phyloP scores from a whole-genome alignment of 2,888 invertebrate species.

The Leucoma salicis region DNA sequence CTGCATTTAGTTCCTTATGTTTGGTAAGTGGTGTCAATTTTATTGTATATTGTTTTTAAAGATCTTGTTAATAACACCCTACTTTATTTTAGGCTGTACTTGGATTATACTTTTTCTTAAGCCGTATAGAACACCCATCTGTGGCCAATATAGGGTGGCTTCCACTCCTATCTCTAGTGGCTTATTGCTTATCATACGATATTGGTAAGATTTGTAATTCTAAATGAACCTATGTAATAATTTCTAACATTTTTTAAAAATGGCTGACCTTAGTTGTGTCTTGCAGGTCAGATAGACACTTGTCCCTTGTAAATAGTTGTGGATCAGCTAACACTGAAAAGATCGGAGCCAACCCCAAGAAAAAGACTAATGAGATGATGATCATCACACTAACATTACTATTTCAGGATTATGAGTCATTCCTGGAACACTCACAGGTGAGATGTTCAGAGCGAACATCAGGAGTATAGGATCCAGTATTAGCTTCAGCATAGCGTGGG shows the following conservation, averaged over 20 bases:
- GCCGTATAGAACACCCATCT: conserved; percentile 19
- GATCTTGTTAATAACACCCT: neutral
- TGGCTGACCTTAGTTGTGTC: no score
- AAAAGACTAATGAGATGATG: no score
- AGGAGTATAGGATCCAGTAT: conserved; percentile 9
- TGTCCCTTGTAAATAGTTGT: no score
- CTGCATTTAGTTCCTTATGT: neutral
- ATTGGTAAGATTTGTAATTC: conserved; percentile 39
- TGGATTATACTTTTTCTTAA: conserved; percentile 31
- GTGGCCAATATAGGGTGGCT: conserved; percentile 38
- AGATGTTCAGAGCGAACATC: conserved; percentile 34
- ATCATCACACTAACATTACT: no score
- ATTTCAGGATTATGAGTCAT: conserved; percentile 4
- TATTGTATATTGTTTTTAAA: no score
- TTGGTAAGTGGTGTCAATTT: neutral
- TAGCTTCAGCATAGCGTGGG: conserved; percentile 4
- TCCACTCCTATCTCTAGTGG: conserved; percentile 39
- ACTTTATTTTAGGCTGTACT: conserved; percentile 17
- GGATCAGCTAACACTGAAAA: no score
- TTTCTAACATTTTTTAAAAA: no score
- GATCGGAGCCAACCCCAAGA: no score
- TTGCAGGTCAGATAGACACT: no score
- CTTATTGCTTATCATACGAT: conserved; percentile 44
- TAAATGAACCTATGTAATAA: no score
- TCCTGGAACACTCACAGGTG: conserved; percentile 22